Evolutionary conservation across 2,113 vertebrate genomes (phyloP).

Genomic region (Campylomormyrus numenius): DNA sequence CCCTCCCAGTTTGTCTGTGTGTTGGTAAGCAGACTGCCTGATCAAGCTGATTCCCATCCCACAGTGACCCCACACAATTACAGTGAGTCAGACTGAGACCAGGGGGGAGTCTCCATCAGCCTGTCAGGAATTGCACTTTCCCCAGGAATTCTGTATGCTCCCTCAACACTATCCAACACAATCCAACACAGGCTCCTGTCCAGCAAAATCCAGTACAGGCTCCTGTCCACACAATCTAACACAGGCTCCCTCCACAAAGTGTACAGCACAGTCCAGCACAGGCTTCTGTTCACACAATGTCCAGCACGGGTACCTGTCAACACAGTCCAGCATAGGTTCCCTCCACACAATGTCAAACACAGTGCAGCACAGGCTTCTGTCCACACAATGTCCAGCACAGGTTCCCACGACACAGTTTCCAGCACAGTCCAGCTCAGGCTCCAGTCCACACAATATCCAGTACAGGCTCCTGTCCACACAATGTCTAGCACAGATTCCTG

Average conservation of each 20-base stretch:
- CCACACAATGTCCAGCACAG: background rate
- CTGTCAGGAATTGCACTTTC: background rate
- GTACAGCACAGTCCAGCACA: background rate
- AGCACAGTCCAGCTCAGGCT: background rate
- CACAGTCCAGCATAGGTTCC: background rate
- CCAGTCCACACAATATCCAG: background rate
- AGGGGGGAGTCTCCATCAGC: background rate
- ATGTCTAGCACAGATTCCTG: background rate
- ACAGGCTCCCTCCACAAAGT: background rate
- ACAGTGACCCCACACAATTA: background rate
- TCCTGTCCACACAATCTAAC: background rate
- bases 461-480: background rate
- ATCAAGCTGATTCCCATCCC: background rate
- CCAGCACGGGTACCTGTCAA: background rate
- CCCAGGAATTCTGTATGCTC: background rate
- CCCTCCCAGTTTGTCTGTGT: slow-evolving; percentile 13
- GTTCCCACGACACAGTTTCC: background rate
- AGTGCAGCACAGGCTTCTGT: background rate
- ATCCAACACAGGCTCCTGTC: background rate
- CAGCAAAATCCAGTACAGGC: background rate
- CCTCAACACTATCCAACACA: background rate
- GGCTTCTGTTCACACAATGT: background rate
- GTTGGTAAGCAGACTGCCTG: background rate
- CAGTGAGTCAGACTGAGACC: background rate
- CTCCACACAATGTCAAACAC: background rate